phyloP scores from a whole-genome alignment of 2,797 vertebrate species.

The Lateolabrax maculatus region DNA sequence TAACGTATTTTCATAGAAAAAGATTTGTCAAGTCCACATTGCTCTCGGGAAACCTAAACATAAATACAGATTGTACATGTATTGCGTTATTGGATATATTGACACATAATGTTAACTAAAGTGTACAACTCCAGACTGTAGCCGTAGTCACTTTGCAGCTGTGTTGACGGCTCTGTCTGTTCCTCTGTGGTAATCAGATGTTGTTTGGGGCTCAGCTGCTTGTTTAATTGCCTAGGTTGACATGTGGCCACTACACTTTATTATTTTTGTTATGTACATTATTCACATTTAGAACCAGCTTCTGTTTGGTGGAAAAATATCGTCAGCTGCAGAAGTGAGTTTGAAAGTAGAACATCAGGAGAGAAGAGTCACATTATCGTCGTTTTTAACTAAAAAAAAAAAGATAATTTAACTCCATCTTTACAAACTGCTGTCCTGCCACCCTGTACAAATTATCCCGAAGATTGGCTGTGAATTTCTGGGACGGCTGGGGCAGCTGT shows the following conservation, averaged over 20 bases:
- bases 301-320: background rate
- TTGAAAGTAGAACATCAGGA: background rate
- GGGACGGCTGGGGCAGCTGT: background rate
- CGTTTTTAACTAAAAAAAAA: background rate
- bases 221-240: background rate
- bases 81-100: background rate
- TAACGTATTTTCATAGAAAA: background rate
- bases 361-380: background rate
- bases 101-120: no score
- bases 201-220: background rate
- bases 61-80: background rate
- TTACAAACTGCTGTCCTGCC: background rate
- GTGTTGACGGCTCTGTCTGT: background rate
- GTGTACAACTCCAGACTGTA: background rate
- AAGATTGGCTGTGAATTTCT: conserved; percentile 4
- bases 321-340: background rate
- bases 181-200: background rate
- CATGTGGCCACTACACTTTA: background rate
- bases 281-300: background rate
- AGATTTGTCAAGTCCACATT: background rate
- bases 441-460: background rate
- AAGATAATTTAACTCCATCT: background rate
- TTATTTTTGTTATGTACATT: background rate
- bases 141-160: conserved; percentile 5
- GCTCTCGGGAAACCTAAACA: background rate